Evolutionary conservation across 2,113 vertebrate genomes (phyloP).

Genomic region (Arothron firmamentum): DNA sequence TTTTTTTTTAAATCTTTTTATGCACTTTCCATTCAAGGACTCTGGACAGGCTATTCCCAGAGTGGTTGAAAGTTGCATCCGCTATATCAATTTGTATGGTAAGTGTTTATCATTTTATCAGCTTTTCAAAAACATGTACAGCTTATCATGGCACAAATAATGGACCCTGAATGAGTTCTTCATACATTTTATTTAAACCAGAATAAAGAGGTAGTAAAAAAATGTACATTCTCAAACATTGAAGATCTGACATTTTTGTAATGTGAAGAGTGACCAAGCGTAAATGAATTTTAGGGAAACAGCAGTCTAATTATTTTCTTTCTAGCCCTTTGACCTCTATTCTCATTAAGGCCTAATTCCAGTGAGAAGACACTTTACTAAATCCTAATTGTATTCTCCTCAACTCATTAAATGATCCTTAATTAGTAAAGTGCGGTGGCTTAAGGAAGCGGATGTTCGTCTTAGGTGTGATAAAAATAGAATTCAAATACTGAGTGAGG

Average conservation of each 20-base stretch:
- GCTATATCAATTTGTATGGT: constrained; percentile 98
- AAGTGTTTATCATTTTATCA: constrained; percentile 50
- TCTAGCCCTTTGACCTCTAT: constrained; percentile 41
- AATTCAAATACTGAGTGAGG: constrained; percentile 18
- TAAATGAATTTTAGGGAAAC: constrained; percentile 20
- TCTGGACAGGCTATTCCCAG: constrained; percentile 94
- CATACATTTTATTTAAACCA: neutral
- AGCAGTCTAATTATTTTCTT: constrained; percentile 38
- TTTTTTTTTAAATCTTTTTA: constrained; percentile 14
- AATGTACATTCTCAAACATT: constrained; percentile 1
- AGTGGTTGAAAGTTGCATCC: constrained; percentile 96
- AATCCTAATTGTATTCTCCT: constrained; percentile 32
- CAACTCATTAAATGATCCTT: constrained; percentile 52
- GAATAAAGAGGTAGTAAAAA: neutral
- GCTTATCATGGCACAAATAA: neutral
- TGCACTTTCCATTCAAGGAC: constrained; percentile 75
- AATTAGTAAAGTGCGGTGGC: constrained; percentile 52
- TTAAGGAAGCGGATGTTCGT: constrained; percentile 41
- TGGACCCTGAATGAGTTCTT: constrained; percentile 1
- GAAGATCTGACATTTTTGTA: neutral
- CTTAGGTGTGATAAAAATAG: constrained; percentile 16
- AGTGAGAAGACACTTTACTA: constrained; percentile 34
- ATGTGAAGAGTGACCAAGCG: neutral
- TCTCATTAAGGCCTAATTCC: constrained; percentile 58
- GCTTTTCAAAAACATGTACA: neutral